Percentiles rank a stretch among this genome's conserved stretches.
Conservation (phyloP, 2,888 invertebrate genomes). For the Andrena bicolor region DNA sequence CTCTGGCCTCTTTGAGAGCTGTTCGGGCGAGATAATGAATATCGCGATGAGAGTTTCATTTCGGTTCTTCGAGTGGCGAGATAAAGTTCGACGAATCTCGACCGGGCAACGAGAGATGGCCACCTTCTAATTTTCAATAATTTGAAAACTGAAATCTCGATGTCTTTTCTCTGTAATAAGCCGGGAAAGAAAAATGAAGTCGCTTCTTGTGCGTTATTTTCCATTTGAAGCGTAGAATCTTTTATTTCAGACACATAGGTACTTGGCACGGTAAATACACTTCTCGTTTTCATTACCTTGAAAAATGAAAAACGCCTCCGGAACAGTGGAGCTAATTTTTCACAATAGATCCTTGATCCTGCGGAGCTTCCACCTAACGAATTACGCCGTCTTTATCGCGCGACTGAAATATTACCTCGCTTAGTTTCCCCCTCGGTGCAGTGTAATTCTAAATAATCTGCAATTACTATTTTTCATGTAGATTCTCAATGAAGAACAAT, state of each 20-base stretch:
- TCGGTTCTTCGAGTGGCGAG: slow-evolving; percentile 51
- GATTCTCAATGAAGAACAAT: slow-evolving; percentile 3
- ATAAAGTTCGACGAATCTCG: slow-evolving; percentile 56
- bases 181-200: background rate
- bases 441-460: slow-evolving; percentile 19
- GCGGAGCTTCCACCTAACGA: slow-evolving; percentile 19
- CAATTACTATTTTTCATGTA: slow-evolving; percentile 23
- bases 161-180: background rate
- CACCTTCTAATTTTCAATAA: background rate
- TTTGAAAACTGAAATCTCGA: too few species aligned
- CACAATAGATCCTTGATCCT: background rate
- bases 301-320: background rate
- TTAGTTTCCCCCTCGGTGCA: background rate
- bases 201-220: background rate
- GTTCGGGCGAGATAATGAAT: slow-evolving; percentile 71
- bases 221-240: background rate
- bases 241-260: background rate
- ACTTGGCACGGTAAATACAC: background rate
- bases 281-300: background rate
- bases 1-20: slow-evolving; percentile 13
- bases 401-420: slow-evolving; percentile 11
- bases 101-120: slow-evolving; percentile 15
- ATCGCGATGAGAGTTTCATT: slow-evolving; percentile 66
- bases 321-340: slow-evolving; percentile 2
- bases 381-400: slow-evolving; percentile 25